A percentile compares a stretch with the other conserved stretches of the same genome.
phyloP scores from a whole-genome alignment of 2,888 invertebrate species.

The Liodrosophila aerea region DNA sequence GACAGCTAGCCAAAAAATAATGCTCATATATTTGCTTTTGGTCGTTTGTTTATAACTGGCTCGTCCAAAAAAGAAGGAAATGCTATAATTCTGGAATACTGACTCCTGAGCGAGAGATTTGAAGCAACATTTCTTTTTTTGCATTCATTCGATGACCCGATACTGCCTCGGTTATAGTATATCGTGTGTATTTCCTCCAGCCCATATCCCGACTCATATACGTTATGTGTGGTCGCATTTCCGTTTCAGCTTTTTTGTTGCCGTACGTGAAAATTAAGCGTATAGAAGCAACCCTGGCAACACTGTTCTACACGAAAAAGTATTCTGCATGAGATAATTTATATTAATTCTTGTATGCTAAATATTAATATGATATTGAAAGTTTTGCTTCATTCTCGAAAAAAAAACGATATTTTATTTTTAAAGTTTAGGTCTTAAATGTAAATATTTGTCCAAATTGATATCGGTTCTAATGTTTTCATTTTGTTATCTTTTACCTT shows the following conservation, averaged over 20 bases:
- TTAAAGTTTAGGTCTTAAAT: no score
- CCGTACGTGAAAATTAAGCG: no score
- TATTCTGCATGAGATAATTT: conserved; percentile 4
- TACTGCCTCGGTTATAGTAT: conserved; percentile 52
- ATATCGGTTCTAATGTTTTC: no score
- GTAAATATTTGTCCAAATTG: no score
- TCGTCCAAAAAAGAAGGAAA: conserved; percentile 11
- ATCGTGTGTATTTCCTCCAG: conserved; percentile 45
- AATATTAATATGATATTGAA: no score
- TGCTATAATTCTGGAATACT: neutral
- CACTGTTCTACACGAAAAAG: conserved; percentile 28
- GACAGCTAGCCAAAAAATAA: conserved; percentile 62
- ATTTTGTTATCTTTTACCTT: no score
- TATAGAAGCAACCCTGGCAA: no score
- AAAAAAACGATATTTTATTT: no score
- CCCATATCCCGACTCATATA: conserved; percentile 57
- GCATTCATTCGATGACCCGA: conserved; percentile 68
- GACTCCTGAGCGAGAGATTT: conserved; percentile 48
- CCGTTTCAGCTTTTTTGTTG: conserved; percentile 73
- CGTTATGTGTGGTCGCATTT: conserved; percentile 77
- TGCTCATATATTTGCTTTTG: conserved; percentile 64
- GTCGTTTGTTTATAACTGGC: conserved; percentile 56
- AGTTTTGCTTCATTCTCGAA: no score
- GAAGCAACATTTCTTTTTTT: conserved; percentile 57
- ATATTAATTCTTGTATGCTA: no score